These are phyloP conservation scores for Rissa tridactyla DNA, from an alignment of 2,113 vertebrate species.

Conservation along the genomic window DNA sequence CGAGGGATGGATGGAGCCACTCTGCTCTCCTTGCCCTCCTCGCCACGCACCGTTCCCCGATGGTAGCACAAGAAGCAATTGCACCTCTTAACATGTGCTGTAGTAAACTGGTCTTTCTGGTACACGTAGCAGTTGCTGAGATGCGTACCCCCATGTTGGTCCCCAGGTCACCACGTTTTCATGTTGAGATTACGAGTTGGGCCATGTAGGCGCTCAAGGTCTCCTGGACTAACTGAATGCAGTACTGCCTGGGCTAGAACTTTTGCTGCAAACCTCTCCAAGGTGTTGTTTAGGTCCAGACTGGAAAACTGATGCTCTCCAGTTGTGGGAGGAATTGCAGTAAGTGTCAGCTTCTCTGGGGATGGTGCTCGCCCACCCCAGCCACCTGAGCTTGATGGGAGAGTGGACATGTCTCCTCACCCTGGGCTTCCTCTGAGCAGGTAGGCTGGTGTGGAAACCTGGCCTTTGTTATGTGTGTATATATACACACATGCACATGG, in stretches of 20 bases:
- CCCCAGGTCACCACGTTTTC: neutral
- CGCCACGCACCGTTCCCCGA: rapidly evolving
- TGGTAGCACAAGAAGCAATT: neutral
- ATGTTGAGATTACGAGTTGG: neutral
- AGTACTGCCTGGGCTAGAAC: neutral
- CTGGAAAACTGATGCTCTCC: neutral
- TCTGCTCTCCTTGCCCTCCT: neutral
- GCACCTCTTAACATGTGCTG: rapidly evolving
- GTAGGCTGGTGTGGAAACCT: neutral
- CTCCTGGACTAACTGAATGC: neutral
- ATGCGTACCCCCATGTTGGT: neutral
- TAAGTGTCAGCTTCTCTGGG: neutral
- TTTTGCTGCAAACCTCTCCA: neutral
- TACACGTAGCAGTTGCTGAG: rapidly evolving
- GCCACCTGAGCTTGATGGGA: neutral
- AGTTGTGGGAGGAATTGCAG: neutral
- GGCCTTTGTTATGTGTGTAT: neutral
- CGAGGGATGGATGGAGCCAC: rapidly evolving
- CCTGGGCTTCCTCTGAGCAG: neutral
- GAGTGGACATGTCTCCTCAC: neutral
- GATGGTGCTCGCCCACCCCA: neutral
- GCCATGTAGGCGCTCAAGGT: neutral
- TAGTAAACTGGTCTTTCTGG: neutral
- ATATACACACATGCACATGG: rapidly evolving
- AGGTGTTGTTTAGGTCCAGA: neutral